Conservation (phyloP, 2,797 vertebrate species). For the Eulemur mongoz region DNA sequence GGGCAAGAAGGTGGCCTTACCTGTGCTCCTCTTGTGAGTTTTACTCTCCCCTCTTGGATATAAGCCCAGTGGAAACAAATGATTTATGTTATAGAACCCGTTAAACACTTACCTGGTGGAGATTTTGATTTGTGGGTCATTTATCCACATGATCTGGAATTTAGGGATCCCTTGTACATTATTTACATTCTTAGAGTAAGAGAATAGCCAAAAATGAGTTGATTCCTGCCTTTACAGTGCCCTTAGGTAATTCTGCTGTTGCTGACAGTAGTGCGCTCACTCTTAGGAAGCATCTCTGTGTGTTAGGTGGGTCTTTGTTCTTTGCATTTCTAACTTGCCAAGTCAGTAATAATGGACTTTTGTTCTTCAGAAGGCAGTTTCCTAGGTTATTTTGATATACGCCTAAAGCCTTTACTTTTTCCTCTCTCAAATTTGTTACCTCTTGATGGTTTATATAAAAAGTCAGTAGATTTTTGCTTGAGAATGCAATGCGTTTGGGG, state of each 20-base stretch:
- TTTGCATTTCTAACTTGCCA: background rate
- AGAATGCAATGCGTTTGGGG: background rate
- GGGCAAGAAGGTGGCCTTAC: background rate
- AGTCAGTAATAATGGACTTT: background rate
- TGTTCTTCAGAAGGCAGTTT: background rate
- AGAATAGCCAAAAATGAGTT: background rate
- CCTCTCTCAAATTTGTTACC: background rate
- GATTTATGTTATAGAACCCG: background rate
- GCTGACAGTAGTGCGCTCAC: background rate
- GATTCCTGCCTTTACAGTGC: background rate
- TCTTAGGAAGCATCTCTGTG: background rate
- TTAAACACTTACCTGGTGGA: background rate
- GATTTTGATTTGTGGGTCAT: background rate
- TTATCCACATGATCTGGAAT: background rate
- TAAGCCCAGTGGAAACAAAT: background rate
- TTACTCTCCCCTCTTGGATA: background rate
- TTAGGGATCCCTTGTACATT: background rate
- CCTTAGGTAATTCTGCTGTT: background rate
- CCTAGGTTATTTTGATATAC: background rate
- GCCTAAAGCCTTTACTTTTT: background rate
- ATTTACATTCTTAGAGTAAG: background rate
- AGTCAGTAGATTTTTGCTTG: background rate
- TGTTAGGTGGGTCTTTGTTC: background rate
- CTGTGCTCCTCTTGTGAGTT: rapidly evolving
- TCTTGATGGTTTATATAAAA: background rate